Evolutionary conservation across 2,888 invertebrate genomes (phyloP), one percentile per base, ranked within the genome.

Genomic region (Helobdella robusta): DNA sequence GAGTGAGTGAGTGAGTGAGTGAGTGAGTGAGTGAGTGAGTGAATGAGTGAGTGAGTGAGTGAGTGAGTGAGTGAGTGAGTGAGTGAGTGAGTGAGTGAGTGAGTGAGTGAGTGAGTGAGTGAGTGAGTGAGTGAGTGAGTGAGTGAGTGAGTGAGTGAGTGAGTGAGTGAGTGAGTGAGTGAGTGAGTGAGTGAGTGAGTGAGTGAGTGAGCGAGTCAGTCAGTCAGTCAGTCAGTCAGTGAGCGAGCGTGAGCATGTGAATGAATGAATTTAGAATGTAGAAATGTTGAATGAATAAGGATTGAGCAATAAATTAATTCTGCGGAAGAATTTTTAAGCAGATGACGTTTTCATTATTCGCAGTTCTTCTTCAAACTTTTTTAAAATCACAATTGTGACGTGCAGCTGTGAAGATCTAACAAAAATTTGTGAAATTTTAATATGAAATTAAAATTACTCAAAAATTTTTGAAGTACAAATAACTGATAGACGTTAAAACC

Each of bases 21-120:
- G 3, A 44, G 65, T 48, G 61, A 44, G 61, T 25, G 61, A 58
- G 52, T 25, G 23, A 46, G n/a, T n/a, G n/a, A n/a, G n/a, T n/a
- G n/a, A n/a, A n/a, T n/a, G n/a, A n/a, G n/a, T n/a, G n/a, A n/a
- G 61, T 46, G 61, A 2, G 25, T 25, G 30, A 61, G 61, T 20
- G 1, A 15, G 64, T 2, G 8, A 28, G n/a, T n/a, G 36, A 5
- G 58, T 20, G 3, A 5, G 56, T 34, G 35, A 20, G 4, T 20
- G 34, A 64, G 54, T 28, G 23, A 34, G 54, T 1, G 32, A 35
- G 35, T 20, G 64, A 58, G 36, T n/a, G 2, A 36, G 40, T 36
- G 25, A 28, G 40, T 25, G 64, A 34, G 8, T 5, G 40, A 11
- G 60, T 2, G 4, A 18, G 15, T 11, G 40, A 40, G 40, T 11